Evolutionary conservation across 2,888 invertebrate species (phyloP), one percentile per base, ranked within the genome.

Genomic region (Bellardia bayeri): DNA sequence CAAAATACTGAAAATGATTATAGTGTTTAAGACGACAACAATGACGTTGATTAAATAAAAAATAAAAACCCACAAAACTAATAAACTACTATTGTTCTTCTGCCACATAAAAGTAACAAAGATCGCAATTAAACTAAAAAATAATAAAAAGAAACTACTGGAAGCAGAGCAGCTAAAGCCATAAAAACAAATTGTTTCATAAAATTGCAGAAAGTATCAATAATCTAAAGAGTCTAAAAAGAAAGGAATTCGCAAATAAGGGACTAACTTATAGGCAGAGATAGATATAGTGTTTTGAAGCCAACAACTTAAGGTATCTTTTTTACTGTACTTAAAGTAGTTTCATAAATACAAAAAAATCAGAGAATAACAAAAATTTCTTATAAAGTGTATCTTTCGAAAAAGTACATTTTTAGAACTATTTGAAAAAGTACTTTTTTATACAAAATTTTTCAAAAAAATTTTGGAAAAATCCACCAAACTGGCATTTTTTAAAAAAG

Each of bases 11-110:
- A 61, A n/a, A n/a, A 45, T 33, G 37, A 11, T 63, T 16, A 61
- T 54, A 16, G 66, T 64, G 64, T 56, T 81, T 16, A 72, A 76
- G 76, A 64, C 33, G 54, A 56, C 51, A 69, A 69, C 51, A 69
- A 69, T 72, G 63, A 42, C 63, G 61, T 58, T 61, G 69, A 76
- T 82, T 42, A 69, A 72, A 69, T 61, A 58, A 61, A 74, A 72
- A 54, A 69, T 30, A 51, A 11, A 58, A 14, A 81, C 14, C 72
- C 56, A 14, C 54, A 56, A 33, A 16, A 51, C 49, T 16, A 61
- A 51, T 7, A 56, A 66, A 75, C n/a, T 42, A 37, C 3, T 9
- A 30, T 23, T 49, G 45, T 45, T 51, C 54, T 58, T 40, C 58
- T 23, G 30, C 30, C 49, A 9, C 37, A 37, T 33, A 61, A 54